Evolutionary conservation across 2,797 vertebrate species (phyloP), one percentile per base, ranked within the genome.

Genomic region (Rhinogobio ventralis): DNA sequence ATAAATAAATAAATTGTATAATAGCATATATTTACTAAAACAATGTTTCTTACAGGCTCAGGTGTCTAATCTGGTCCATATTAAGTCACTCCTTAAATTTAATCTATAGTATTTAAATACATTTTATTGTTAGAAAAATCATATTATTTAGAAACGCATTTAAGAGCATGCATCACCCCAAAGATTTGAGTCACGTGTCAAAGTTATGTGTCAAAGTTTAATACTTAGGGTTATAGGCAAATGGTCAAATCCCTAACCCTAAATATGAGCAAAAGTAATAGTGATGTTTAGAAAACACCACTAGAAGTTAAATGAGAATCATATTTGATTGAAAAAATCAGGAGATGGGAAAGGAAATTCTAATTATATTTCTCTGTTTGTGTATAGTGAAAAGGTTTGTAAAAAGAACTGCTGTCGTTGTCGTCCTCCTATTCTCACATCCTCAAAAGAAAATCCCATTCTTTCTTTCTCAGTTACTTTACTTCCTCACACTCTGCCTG

Each of bases 371-470:
- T 71, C 5, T 81, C n/a, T 71, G 42, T 71, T 39, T 57, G 17
- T 53, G 33, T 42, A 15, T 25, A 25, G 23, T 25, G 30, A 5
- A 42, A 33, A 80, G n/a, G n/a, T n/a, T n/a, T 74, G 69, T 15
- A 69, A 81, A 76, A 60, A 67, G 2, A 66, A 36, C 42, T 6
- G 10, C 53, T 79, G 8, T 53, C 13, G 3, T 51, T 13, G 36
- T 57, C 67, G 33, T 49, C 15, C 36, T 68, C 60, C 51, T 69
- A 23, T n/a, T 79, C 73, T 42, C 25, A 72, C 25, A 33, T 67
- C 15, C n/a, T 66, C 7, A 67, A 83, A 75, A 67, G 72, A 76
- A 83, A 66, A 83, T 83, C 33, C 62, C 75, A 66, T 33, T 28
- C 36, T 71, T 39, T 36, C 36, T 82, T 68, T 13, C 62, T 66